phyloP scores from a whole-genome alignment of 2,113 vertebrate species.

The Saguinus imperator region DNA sequence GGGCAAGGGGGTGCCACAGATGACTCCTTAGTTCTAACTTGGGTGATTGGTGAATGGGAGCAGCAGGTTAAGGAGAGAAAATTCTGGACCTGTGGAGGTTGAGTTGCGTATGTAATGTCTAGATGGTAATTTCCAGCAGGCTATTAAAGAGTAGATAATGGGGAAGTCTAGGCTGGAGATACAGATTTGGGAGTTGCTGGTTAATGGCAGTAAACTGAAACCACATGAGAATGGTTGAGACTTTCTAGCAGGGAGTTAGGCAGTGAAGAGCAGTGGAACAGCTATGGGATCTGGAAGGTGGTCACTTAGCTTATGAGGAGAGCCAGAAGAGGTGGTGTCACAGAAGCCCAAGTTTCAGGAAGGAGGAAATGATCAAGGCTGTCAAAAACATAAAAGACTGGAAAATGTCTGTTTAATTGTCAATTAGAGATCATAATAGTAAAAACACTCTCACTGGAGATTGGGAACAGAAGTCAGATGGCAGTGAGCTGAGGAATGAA shows the following conservation, averaged over 20 bases:
- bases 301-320: neutral
- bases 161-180: neutral
- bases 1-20: too few species aligned
- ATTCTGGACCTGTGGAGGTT: neutral
- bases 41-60: neutral
- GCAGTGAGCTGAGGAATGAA: neutral
- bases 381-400: neutral
- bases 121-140: neutral
- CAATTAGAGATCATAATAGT: neutral
- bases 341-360: neutral
- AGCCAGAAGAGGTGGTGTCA: neutral
- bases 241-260: neutral
- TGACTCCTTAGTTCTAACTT: neutral
- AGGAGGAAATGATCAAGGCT: neutral
- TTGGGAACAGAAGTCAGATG: neutral
- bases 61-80: neutral
- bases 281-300: neutral
- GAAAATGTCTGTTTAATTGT: neutral
- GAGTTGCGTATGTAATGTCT: neutral
- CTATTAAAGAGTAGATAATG: fast-evolving
- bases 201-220: neutral
- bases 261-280: neutral
- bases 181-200: neutral
- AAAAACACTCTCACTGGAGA: neutral
- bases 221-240: neutral